A percentile compares a stretch with the other conserved stretches of the same genome.
These are phyloP conservation scores for Synergus gifuensis DNA, from an alignment of 2,888 invertebrate species.

Conservation along the genomic window DNA sequence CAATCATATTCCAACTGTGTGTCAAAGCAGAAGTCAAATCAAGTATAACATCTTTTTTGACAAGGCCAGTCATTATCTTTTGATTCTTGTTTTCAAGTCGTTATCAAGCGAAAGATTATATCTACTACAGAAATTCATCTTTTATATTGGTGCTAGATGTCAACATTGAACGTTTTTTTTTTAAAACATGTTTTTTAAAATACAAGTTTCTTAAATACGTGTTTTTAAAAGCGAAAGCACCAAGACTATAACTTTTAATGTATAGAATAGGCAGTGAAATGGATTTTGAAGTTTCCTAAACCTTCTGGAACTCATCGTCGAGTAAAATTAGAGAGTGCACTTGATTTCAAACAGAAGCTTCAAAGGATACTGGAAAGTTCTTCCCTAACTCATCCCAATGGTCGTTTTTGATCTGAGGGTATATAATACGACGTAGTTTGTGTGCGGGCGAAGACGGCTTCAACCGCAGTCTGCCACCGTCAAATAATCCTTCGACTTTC, in stretches of 20 bases:
- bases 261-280: background rate
- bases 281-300: background rate
- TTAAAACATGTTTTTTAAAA: background rate
- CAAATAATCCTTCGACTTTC: background rate
- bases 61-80: background rate
- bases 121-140: background rate
- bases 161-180: background rate
- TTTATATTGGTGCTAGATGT: background rate
- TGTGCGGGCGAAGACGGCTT: background rate
- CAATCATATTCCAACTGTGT: background rate
- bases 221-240: background rate
- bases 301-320: background rate
- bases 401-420: background rate
- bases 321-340: background rate
- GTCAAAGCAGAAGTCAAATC: background rate
- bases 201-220: background rate
- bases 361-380: background rate
- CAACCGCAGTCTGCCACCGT: background rate
- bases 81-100: background rate
- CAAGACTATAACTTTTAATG: background rate
- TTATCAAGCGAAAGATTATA: background rate
- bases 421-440: background rate
- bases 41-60: background rate
- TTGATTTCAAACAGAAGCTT: conserved; percentile 11
- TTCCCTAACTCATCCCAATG: background rate